Percentiles rank a stretch among this genome's conserved stretches.
phyloP scores from a whole-genome alignment of 2,113 vertebrate genomes.

The Mionectes macconnelli region DNA sequence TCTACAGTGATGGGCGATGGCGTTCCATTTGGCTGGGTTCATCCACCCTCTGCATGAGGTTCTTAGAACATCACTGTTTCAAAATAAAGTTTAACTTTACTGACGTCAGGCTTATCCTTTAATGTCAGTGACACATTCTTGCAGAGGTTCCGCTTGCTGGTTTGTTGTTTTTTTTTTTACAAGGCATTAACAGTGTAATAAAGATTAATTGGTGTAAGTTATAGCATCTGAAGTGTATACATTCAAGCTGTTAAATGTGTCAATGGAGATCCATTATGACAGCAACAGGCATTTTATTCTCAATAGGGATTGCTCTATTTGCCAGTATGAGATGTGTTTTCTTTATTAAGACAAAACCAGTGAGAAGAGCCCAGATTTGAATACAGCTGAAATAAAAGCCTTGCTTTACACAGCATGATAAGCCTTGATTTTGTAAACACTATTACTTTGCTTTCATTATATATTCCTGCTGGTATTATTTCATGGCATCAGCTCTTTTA shows the following conservation, averaged over 20 bases:
- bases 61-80: not conserved
- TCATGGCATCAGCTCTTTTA: not conserved
- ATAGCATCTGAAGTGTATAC: slow-evolving; percentile 64
- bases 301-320: slow-evolving; percentile 70
- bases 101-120: not conserved
- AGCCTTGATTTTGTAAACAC: slow-evolving; percentile 37
- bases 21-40: not conserved
- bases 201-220: slow-evolving; percentile 73
- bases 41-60: not conserved
- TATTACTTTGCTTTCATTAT: slow-evolving; percentile 38
- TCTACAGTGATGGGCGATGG: not conserved
- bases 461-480: slow-evolving; percentile 1
- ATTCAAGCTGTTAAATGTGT: slow-evolving; percentile 77
- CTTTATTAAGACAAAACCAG: slow-evolving; percentile 66
- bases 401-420: slow-evolving; percentile 30
- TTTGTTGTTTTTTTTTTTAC: not conserved
- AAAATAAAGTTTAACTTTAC: slow-evolving; percentile 45
- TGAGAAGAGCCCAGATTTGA: slow-evolving; percentile 52
- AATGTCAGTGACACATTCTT: not conserved
- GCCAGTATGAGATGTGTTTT: slow-evolving; percentile 64
- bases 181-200: slow-evolving; percentile 62
- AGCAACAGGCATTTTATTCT: slow-evolving; percentile 66
- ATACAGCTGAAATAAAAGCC: slow-evolving; percentile 6
- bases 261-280: slow-evolving; percentile 72
- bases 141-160: slow-evolving; percentile 17